Evolutionary conservation across 2,888 invertebrate species (phyloP), one percentile per base, ranked within the genome.

Genomic region (Linnaemya vulpina): DNA sequence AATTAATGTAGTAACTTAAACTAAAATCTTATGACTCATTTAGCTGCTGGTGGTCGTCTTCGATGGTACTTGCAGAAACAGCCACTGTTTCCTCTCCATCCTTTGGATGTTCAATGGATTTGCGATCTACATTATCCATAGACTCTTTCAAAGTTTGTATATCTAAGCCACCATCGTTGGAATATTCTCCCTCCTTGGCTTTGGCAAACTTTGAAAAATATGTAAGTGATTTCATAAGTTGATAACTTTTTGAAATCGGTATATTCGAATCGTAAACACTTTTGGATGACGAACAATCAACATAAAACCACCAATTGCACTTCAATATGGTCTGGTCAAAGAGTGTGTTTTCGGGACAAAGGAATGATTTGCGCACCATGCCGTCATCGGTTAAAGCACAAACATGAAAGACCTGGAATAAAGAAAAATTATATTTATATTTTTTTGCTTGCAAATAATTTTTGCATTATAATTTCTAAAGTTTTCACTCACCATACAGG

Each of bases 241-340:
- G 97, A 91, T 97, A 97, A 91, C 97, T 97, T 92, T 97, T 97
- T 40, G 97, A 97, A 71, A 97, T 96, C 0, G 97, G 97, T 86
- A 97, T 96, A 91, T 98, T 98, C 15, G 97, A 97, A 89, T 97
- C 97, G 91, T 97, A 98, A 35, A 97, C 93, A 87, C 94, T 95
- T 88, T 94, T 95, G 25, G 97, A 96, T 76, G 95, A 94, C 91
- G 96, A 96, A 92, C 98, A 98, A 90, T 97, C 97, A 0, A 97
- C 97, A 91, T 97, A 97, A 93, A 97, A 97, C 97, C 97, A 97
- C 97, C 97, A 97, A 92, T 97, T 97, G 92, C 98, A 98, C 91
- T 97, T 97, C 7, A 98, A 94, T 65, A 98, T 96, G 25, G 97
- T 96, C 92, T 97, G 97, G 90, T 98, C 97, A 92, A 98, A 98